A percentile compares a stretch with the other conserved stretches of the same genome.
Evolutionary conservation across 2,797 vertebrate species (phyloP).

Genomic region (Lutjanus campechanus): DNA sequence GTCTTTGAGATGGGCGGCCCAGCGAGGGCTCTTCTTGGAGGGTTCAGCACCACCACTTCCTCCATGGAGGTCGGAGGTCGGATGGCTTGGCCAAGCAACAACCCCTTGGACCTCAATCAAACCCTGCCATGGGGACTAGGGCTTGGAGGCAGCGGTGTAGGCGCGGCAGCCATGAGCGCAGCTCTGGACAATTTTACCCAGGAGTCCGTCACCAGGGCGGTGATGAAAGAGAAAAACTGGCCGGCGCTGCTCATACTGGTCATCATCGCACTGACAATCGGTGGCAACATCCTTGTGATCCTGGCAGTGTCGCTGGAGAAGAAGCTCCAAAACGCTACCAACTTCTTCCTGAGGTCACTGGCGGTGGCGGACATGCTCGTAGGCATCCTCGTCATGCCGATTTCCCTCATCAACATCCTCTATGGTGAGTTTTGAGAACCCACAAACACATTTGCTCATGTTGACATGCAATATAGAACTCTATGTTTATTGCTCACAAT

Average conservation of each 20-base stretch:
- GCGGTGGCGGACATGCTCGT: constrained; percentile 98
- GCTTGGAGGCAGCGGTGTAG: constrained; percentile 20
- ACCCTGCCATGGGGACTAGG: constrained; percentile 69
- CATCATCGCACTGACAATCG: constrained; percentile 94
- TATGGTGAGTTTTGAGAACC: constrained; percentile 89
- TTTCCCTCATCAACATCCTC: constrained; percentile 94
- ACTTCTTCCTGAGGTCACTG: constrained; percentile 97
- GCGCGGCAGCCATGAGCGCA: constrained; percentile 49
- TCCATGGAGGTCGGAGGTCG: constrained; percentile 84
- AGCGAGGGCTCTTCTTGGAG: constrained; percentile 79
- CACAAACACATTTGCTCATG: not conserved
- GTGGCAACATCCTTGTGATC: constrained; percentile 96
- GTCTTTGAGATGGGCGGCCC: constrained; percentile 80
- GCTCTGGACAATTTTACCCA: constrained; percentile 69
- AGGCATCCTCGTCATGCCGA: constrained; percentile 97
- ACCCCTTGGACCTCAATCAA: constrained; percentile 88
- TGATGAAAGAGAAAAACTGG: constrained; percentile 91
- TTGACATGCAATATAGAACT: not conserved
- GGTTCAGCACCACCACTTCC: constrained; percentile 84
- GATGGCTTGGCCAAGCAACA: constrained; percentile 86
- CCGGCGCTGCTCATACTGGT: constrained; percentile 92
- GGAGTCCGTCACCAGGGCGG: constrained; percentile 65
- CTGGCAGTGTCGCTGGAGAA: constrained; percentile 96
- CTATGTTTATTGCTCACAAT: no score
- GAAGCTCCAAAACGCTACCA: constrained; percentile 97